Conservation (phyloP, 1,140 invertebrate species). For the Drosophila lowei region DNA sequence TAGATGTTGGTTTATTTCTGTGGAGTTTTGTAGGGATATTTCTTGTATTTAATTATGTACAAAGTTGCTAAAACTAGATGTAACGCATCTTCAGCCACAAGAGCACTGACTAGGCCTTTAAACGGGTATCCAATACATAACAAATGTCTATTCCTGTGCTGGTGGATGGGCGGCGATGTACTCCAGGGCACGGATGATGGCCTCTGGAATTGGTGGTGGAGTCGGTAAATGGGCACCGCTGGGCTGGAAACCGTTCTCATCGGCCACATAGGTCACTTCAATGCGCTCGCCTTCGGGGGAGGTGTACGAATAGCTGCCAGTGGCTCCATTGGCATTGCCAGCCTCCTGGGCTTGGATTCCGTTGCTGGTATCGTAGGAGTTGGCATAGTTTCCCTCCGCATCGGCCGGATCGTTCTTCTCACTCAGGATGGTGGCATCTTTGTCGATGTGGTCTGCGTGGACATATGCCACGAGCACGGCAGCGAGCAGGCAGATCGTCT, state of each 20-base stretch:
- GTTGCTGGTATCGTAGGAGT: constrained; percentile 60
- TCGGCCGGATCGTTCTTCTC: constrained; percentile 46
- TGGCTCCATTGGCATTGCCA: constrained; percentile 60
- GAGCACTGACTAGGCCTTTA: constrained; percentile 47
- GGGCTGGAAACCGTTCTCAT: constrained; percentile 84
- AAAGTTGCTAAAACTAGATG: constrained; percentile 43
- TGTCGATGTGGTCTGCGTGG: constrained; percentile 72
- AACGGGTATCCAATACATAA: constrained; percentile 9
- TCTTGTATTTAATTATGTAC: constrained; percentile 42
- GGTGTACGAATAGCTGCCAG: constrained; percentile 37
- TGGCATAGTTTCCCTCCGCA: constrained; percentile 60
- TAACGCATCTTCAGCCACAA: constrained; percentile 40
- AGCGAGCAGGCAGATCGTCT: constrained; percentile 65
- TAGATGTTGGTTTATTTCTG: constrained; percentile 32
- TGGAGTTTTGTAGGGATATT: constrained; percentile 15
- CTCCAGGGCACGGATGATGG: constrained; percentile 79
- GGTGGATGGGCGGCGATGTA: constrained; percentile 83
- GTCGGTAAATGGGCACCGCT: constrained; percentile 84
- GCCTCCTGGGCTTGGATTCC: constrained; percentile 69
- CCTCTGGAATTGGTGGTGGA: constrained; percentile 82
- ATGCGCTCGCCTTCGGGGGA: constrained; percentile 68
- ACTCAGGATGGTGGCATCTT: constrained; percentile 50
- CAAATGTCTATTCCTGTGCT: background rate
- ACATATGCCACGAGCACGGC: constrained; percentile 63
- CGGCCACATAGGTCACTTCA: constrained; percentile 83